Conservation (phyloP, 2,797 vertebrate genomes). For the Toxotes lorentzi region DNA sequence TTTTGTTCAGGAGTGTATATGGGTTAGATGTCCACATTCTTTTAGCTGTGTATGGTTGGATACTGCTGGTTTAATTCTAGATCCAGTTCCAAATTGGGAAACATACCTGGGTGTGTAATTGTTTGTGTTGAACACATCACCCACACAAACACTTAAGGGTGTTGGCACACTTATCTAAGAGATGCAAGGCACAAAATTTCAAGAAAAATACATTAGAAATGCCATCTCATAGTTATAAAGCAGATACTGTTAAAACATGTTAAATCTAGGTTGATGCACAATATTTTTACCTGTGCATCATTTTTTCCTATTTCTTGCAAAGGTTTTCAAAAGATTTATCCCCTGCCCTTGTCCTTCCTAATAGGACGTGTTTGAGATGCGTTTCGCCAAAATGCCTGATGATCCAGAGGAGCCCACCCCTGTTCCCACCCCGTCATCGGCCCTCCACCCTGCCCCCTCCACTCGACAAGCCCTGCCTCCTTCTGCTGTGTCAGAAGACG, state of each 20-base stretch:
- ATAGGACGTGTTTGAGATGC: constrained; percentile 97
- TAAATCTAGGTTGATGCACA: neutral
- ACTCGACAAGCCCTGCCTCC: constrained; percentile 88
- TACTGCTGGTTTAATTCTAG: neutral
- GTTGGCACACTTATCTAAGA: neutral
- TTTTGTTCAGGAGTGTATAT: too few species aligned
- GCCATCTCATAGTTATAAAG: too few species aligned
- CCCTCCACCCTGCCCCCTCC: constrained; percentile 87
- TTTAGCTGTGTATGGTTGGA: neutral
- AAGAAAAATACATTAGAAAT: neutral
- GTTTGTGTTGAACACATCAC: neutral
- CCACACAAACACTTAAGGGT: neutral
- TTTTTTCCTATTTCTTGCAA: neutral
- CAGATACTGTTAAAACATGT: neutral
- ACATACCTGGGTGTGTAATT: neutral
- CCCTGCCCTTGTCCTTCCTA: constrained; percentile 46
- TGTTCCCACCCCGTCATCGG: constrained; percentile 87
- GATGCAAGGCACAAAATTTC: neutral
- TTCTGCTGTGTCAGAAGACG: constrained; percentile 86
- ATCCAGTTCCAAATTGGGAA: neutral
- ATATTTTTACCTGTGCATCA: neutral
- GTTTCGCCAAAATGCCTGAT: constrained; percentile 95
- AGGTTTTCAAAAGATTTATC: constrained; percentile 3
- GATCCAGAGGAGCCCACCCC: constrained; percentile 88
- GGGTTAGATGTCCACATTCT: neutral